phyloP scores from a whole-genome alignment of 2,797 vertebrate species.

The Gouania willdenowi region DNA sequence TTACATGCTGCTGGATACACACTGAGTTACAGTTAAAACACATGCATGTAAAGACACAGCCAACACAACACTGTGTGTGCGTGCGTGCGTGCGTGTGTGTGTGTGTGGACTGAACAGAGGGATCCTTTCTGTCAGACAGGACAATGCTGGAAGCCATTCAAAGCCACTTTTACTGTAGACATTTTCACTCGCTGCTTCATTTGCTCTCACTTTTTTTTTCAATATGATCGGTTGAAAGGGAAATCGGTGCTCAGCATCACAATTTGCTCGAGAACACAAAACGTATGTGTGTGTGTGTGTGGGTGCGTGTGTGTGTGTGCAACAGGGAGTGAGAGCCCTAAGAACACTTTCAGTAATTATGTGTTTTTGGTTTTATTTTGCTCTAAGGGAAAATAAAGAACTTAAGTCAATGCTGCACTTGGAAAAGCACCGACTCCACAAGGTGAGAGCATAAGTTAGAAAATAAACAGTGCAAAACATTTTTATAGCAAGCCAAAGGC shows the following conservation, averaged over 20 bases:
- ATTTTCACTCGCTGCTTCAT: constrained; percentile 54
- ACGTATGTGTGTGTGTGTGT: constrained; percentile 1
- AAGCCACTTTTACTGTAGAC: constrained; percentile 64
- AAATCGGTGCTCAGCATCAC: constrained; percentile 11
- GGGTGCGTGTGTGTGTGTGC: constrained; percentile 5
- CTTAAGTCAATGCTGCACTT: constrained; percentile 5
- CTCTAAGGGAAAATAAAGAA: constrained; percentile 14
- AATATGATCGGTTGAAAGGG: constrained; percentile 25
- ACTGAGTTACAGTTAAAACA: constrained; percentile 28
- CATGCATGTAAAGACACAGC: constrained; percentile 28
- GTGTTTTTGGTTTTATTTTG: constrained; percentile 26
- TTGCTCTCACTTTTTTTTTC: constrained; percentile 43
- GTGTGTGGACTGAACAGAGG: constrained; percentile 63
- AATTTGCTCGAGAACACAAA: constrained; percentile 8
- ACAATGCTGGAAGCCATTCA: constrained; percentile 76
- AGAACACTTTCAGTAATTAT: constrained; percentile 36
- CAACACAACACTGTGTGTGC: not conserved
- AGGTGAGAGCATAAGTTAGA: not conserved
- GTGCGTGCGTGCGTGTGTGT: constrained; percentile 9
- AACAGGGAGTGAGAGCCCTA: constrained; percentile 11
- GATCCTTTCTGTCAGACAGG: constrained; percentile 69
- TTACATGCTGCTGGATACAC: constrained; percentile 36
- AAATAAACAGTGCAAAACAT: too few relatives aligned
- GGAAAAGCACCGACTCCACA: constrained; percentile 4
- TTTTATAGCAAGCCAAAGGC: constrained; percentile 9